phyloP scores from a whole-genome alignment of 2,888 invertebrate genomes.

The Coleophora deauratella region DNA sequence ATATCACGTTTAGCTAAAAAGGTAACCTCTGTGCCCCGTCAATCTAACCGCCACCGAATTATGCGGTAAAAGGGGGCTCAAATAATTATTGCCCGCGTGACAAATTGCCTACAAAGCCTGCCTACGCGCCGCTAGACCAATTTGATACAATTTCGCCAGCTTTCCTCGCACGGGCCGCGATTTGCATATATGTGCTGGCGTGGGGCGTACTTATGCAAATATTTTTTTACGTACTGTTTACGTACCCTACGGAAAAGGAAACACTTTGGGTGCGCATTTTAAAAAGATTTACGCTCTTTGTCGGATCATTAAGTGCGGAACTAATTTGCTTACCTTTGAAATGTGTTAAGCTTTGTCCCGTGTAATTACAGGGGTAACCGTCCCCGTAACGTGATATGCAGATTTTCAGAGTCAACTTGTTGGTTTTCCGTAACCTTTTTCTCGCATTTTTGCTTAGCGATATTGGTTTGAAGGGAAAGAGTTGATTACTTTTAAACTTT shows the following conservation, averaged over 20 bases:
- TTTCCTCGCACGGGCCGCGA: constrained; percentile 56
- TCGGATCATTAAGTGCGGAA: constrained; percentile 73
- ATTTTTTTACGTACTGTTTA: constrained; percentile 67
- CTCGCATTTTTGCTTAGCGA: background rate
- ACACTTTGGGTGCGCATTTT: constrained; percentile 62
- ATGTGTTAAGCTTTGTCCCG: constrained; percentile 68
- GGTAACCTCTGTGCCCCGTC: background rate
- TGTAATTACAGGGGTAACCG: constrained; percentile 60
- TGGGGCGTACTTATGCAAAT: constrained; percentile 65
- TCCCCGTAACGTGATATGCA: constrained; percentile 64
- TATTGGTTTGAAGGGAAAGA: background rate
- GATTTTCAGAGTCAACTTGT: constrained; percentile 37
- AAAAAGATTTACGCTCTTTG: constrained; percentile 74
- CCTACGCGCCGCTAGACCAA: constrained; percentile 63
- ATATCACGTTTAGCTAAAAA: too few relatives aligned
- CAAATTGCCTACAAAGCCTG: constrained; percentile 66
- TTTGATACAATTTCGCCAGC: constrained; percentile 71
- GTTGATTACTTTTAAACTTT: too few relatives aligned
- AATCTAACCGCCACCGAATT: constrained; percentile 3
- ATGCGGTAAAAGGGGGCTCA: constrained; percentile 29
- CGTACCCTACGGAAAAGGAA: constrained; percentile 60
- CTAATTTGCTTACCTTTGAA: constrained; percentile 75
- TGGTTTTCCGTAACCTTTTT: constrained; percentile 31
- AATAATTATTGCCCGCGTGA: constrained; percentile 70
- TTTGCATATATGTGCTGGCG: constrained; percentile 62